These are phyloP conservation scores for Cephus cinctus DNA, from an alignment of 1,140 invertebrate species.

Conservation along the genomic window DNA sequence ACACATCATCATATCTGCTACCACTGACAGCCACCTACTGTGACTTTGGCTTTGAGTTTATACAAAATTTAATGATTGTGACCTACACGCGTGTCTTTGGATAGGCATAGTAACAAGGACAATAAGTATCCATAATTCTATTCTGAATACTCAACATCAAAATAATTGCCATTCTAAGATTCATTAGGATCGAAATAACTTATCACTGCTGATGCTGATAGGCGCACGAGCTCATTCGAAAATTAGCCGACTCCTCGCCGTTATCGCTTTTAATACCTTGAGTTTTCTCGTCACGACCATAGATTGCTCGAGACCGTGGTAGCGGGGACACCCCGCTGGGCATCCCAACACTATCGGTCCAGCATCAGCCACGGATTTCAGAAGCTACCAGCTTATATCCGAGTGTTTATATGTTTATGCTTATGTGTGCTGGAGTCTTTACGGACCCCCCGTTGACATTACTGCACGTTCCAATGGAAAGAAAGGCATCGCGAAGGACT, in stretches of 20 bases:
- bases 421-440: slow-evolving; percentile 46
- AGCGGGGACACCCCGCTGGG: slow-evolving; percentile 45
- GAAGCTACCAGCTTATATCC: slow-evolving; percentile 50
- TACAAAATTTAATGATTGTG: too few relatives aligned
- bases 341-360: slow-evolving; percentile 49
- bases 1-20: too few relatives aligned
- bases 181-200: too few relatives aligned
- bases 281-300: slow-evolving; percentile 39
- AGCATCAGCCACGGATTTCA: slow-evolving; percentile 51
- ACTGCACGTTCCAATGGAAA: slow-evolving; percentile 18
- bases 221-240: not conserved
- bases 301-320: slow-evolving; percentile 41
- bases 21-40: too few relatives aligned
- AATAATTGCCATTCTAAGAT: too few relatives aligned
- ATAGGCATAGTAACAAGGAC: too few relatives aligned
- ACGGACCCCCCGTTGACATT: slow-evolving; percentile 42
- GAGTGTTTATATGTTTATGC: slow-evolving; percentile 43
- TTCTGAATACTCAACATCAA: too few relatives aligned
- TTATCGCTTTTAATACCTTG: not conserved
- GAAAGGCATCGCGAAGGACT: slow-evolving; percentile 1
- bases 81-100: too few relatives aligned
- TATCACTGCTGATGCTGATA: too few relatives aligned
- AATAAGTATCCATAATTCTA: too few relatives aligned
- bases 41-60: too few relatives aligned
- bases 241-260: not conserved